Evolutionary conservation across 2,113 vertebrate genomes (phyloP).

Genomic region (Corythaixoides concolor): DNA sequence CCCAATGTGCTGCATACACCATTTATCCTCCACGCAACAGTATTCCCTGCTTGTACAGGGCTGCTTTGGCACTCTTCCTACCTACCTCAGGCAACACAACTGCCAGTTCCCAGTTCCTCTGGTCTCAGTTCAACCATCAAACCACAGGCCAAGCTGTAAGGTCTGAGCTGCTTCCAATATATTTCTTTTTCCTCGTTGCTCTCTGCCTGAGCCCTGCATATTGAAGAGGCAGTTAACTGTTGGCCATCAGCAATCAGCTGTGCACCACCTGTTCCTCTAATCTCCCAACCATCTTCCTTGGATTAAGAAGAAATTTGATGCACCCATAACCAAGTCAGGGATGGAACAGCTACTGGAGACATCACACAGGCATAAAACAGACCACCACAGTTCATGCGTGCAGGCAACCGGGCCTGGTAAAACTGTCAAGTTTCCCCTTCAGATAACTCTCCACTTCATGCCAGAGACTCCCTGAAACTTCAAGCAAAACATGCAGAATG

Average conservation of each 20-base stretch:
- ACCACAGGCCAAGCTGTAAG: neutral
- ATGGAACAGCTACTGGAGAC: neutral
- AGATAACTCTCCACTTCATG: neutral
- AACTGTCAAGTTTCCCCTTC: neutral
- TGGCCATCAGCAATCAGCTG: slow-evolving; percentile 37
- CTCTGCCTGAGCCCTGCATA: neutral
- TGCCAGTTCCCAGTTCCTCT: neutral
- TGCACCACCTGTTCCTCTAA: slow-evolving; percentile 33
- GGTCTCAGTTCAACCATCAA: neutral
- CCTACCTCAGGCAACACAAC: neutral
- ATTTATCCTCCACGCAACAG: neutral
- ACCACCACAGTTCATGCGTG: neutral
- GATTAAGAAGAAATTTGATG: neutral
- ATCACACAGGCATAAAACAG: neutral
- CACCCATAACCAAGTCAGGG: neutral
- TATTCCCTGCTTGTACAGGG: neutral
- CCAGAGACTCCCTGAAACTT: neutral
- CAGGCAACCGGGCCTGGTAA: neutral
- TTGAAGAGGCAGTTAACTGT: neutral
- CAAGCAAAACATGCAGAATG: neutral
- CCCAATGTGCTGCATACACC: neutral
- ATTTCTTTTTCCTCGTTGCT: neutral
- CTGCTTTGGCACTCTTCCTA: neutral
- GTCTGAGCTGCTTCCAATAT: neutral
- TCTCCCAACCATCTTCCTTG: neutral